Conservation (phyloP, 1,140 invertebrate species). For the Drosophila malerkotliana region DNA sequence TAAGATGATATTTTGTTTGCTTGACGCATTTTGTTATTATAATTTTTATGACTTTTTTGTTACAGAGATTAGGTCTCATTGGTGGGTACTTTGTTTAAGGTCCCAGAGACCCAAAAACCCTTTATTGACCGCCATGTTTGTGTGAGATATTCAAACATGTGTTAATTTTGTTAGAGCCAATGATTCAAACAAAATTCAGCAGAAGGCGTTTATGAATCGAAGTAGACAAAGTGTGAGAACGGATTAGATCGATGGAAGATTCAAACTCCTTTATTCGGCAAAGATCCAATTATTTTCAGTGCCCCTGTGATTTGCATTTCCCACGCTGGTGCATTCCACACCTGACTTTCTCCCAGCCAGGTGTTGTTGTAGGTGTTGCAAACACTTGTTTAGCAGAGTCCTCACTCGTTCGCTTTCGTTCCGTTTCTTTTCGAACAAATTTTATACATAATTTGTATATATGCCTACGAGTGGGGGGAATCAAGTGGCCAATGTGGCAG, state of each 20-base stretch:
- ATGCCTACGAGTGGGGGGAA: slow-evolving; percentile 34
- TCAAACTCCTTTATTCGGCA: slow-evolving; percentile 13
- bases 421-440: slow-evolving; percentile 35
- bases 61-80: slow-evolving; percentile 51
- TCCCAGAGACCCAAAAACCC: slow-evolving; percentile 26
- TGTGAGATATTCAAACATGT: slow-evolving; percentile 12
- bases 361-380: slow-evolving; percentile 72
- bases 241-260: slow-evolving; percentile 9
- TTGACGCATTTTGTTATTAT: slow-evolving; percentile 61
- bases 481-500: slow-evolving; percentile 68
- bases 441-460: slow-evolving; percentile 69
- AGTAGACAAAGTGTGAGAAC: slow-evolving; percentile 34
- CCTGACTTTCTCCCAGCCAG: slow-evolving; percentile 49
- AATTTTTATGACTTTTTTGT: slow-evolving; percentile 54
- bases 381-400: slow-evolving; percentile 72
- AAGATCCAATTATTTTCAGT: slow-evolving; percentile 8
- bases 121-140: slow-evolving; percentile 57
- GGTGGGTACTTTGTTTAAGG: slow-evolving; percentile 45
- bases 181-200: slow-evolving; percentile 36
- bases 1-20: slow-evolving; percentile 44
- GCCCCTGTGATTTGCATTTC: slow-evolving; percentile 44
- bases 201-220: slow-evolving; percentile 35
- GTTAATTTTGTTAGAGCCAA: slow-evolving; percentile 28
- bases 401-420: slow-evolving; percentile 7
- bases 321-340: slow-evolving; percentile 57